Evolutionary conservation across 1,140 invertebrate genomes (phyloP).

Genomic region (Bradysia coprophila): DNA sequence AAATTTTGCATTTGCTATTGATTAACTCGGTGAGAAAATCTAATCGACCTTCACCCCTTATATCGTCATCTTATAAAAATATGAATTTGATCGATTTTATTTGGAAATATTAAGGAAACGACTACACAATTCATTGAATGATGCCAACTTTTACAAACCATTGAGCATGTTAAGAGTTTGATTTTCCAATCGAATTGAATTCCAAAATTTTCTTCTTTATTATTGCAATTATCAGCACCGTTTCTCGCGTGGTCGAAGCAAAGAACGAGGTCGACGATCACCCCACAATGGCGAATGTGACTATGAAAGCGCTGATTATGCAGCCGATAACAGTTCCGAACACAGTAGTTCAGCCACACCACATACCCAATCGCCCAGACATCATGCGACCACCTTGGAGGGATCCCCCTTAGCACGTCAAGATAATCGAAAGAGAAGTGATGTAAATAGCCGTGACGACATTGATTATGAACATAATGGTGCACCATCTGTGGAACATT

Average conservation of each 20-base stretch:
- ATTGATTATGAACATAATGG: no score
- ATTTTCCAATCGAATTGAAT: no score
- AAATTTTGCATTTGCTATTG: no score
- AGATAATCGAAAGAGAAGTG: no score
- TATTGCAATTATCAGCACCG: constrained; percentile 29
- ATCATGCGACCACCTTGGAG: constrained; percentile 24
- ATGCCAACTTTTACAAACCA: not conserved
- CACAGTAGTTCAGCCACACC: constrained; percentile 45
- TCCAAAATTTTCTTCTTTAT: not conserved
- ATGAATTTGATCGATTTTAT: no score
- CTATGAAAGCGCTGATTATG: constrained; percentile 44
- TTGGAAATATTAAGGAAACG: not conserved
- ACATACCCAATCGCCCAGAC: constrained; percentile 45
- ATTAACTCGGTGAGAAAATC: no score
- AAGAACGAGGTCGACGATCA: constrained; percentile 28
- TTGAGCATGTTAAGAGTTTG: not conserved
- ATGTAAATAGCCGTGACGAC: no score
- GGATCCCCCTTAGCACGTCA: constrained; percentile 9
- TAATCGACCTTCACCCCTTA: no score
- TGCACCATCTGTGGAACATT: no score
- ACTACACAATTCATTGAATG: not conserved
- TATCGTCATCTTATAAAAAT: no score
- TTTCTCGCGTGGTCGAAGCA: constrained; percentile 39
- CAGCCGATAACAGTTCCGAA: constrained; percentile 50
- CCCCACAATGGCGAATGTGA: constrained; percentile 28